Conservation (phyloP, 2,113 vertebrate species). For the Tragulus kanchil region DNA sequence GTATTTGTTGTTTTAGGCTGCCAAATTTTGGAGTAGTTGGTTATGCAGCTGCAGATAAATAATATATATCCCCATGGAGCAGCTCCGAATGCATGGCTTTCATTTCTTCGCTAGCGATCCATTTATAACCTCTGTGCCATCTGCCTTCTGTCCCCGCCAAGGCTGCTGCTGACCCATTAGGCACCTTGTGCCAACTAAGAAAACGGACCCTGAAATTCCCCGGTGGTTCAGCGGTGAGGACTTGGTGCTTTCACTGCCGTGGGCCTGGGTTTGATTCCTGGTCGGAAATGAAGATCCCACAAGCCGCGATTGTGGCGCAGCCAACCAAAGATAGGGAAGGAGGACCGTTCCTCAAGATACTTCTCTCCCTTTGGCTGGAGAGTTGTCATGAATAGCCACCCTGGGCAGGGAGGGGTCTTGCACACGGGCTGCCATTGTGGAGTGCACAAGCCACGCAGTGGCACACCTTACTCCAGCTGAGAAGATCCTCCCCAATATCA, state of each 20-base stretch:
- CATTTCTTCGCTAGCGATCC: not conserved
- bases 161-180: not conserved
- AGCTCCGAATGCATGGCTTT: not conserved
- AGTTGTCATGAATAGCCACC: not conserved
- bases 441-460: not conserved
- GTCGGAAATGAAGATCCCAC: not conserved
- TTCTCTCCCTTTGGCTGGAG: not conserved
- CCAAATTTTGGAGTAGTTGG: not conserved
- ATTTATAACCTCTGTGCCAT: not conserved
- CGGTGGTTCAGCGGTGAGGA: not conserved
- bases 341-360: not conserved
- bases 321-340: not conserved
- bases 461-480: not conserved
- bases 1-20: not conserved
- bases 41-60: slow-evolving; percentile 21
- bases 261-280: not conserved
- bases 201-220: not conserved
- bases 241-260: not conserved
- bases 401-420: not conserved
- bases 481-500: not conserved
- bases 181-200: not conserved
- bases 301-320: not conserved
- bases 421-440: not conserved
- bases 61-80: not conserved
- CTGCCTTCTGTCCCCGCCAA: not conserved